Conservation (phyloP, 2,888 invertebrate species). For the Scaptomyza cyrtandrae region DNA sequence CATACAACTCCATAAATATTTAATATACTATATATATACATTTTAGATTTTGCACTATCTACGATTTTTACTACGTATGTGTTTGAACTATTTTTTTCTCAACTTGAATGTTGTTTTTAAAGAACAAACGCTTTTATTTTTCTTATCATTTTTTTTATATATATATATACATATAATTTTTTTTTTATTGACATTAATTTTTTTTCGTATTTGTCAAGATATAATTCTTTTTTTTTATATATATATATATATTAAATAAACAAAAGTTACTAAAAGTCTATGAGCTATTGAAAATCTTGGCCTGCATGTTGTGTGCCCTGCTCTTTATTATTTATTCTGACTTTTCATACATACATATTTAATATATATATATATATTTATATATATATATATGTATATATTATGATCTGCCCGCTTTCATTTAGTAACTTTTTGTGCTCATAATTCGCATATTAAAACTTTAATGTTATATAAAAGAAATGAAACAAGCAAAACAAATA, state of each 20-base stretch:
- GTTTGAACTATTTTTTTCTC: slow-evolving; percentile 56
- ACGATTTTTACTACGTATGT: slow-evolving; percentile 60
- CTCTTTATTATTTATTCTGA: slow-evolving; percentile 39
- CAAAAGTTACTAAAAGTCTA: slow-evolving; percentile 73
- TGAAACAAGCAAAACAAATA: slow-evolving; percentile 38
- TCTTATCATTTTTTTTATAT: slow-evolving; percentile 17
- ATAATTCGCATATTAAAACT: slow-evolving; percentile 55
- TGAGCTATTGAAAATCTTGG: slow-evolving; percentile 44
- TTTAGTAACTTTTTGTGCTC: slow-evolving; percentile 75
- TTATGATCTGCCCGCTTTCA: slow-evolving; percentile 59
- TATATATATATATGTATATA: slow-evolving; percentile 35
- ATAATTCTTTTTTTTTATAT: slow-evolving; percentile 13
- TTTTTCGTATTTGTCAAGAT: too few relatives aligned
- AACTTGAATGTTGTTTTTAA: slow-evolving; percentile 26
- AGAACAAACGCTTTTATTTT: slow-evolving; percentile 11
- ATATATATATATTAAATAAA: slow-evolving; percentile 27
- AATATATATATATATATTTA: slow-evolving; percentile 36
- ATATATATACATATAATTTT: slow-evolving; percentile 2
- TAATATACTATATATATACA: slow-evolving; percentile 24
- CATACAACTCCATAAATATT: slow-evolving; percentile 31
- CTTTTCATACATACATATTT: slow-evolving; percentile 33
- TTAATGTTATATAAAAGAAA: slow-evolving; percentile 36
- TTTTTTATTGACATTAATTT: too few relatives aligned
- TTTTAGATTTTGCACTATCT: slow-evolving; percentile 63
- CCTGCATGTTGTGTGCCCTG: slow-evolving; percentile 67